Evolutionary conservation across 2,113 vertebrate species (phyloP).

Genomic region (Chloroceryle aenea): DNA sequence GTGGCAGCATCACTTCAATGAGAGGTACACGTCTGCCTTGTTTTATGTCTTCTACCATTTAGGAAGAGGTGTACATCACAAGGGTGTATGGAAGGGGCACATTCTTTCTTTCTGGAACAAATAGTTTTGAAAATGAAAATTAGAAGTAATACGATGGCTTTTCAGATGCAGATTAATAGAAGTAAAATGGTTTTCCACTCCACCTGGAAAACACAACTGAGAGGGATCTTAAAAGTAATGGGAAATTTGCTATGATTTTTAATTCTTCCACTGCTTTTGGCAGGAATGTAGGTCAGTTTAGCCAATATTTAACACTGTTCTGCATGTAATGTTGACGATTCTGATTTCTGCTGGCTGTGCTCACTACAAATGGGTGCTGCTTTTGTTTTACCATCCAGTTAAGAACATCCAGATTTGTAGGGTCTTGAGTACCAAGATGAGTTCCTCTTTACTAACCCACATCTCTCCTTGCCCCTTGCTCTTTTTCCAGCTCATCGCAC

Average conservation of each 20-base stretch:
- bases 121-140: not conserved
- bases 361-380: not conserved
- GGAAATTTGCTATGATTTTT: not conserved
- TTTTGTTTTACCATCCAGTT: not conserved
- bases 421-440: not conserved
- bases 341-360: not conserved
- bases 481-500: not conserved
- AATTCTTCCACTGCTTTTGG: not conserved
- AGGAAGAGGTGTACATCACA: not conserved
- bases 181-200: not conserved
- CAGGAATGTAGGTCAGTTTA: not conserved
- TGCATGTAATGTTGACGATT: rapidly evolving
- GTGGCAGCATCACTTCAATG: not conserved
- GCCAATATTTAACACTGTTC: not conserved
- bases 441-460: not conserved
- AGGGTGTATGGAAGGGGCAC: not conserved
- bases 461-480: not conserved
- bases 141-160: not conserved
- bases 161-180: not conserved
- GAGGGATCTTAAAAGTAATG: not conserved
- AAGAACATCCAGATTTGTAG: not conserved
- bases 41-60: not conserved
- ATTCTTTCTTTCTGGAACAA: not conserved
- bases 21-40: not conserved
- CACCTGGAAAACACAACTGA: not conserved